phyloP scores from a whole-genome alignment of 1,140 invertebrate species.

The Apis mellifera region Amel_HAv3.1 CM009932.2:5192501-5193000 shows the following conservation, averaged over 20 bases:
- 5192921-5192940: too few species aligned
- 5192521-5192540: not conserved
- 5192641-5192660: conserved; percentile 9
- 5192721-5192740: conserved; percentile 67
- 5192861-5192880: not conserved
- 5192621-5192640: conserved; percentile 48
- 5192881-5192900: not conserved
- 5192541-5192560: conserved; percentile 54
- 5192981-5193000: not conserved
- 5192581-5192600: conserved; percentile 42
- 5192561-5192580: conserved; percentile 36
- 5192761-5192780: conserved; percentile 72
- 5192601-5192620: conserved; percentile 56
- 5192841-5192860: conserved; percentile 50
- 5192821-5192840: conserved; percentile 55
- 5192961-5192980: not conserved
- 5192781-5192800: conserved; percentile 45
- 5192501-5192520: too few species aligned
- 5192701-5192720: conserved; percentile 45
- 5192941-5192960: conserved; percentile 9
- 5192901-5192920: too few species aligned
- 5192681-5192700: conserved; percentile 46
- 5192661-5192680: not conserved
- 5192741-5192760: conserved; percentile 64
- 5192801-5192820: conserved; percentile 38